Evolutionary conservation across 2,797 vertebrate genomes (phyloP).

Genomic region (Eutrigla gurnardus): DNA sequence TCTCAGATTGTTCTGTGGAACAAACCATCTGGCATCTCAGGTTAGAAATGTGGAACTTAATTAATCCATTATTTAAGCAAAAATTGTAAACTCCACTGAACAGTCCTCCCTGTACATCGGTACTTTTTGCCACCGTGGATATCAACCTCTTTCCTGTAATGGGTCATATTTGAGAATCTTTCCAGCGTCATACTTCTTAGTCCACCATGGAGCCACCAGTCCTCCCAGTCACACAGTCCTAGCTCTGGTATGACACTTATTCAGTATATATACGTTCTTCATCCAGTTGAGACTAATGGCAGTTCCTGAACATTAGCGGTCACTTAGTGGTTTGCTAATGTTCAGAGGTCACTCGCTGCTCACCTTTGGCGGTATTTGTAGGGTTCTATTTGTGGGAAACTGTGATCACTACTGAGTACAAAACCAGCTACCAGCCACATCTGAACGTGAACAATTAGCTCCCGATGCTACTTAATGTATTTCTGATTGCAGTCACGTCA

Average conservation of each 20-base stretch:
- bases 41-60: no score
- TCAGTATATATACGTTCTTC: neutral
- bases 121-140: neutral
- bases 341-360: neutral
- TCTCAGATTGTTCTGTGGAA: no score
- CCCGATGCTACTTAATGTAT: neutral
- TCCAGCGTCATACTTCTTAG: neutral
- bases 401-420: neutral
- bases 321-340: neutral
- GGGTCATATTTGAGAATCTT: neutral
- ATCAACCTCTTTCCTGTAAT: neutral
- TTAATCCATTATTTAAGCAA: conserved; percentile 1
- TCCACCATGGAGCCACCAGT: neutral
- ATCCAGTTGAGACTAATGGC: neutral
- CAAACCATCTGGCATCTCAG: no score
- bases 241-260: neutral
- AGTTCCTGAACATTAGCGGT: neutral
- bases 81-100: neutral
- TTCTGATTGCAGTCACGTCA: neutral
- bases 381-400: neutral
- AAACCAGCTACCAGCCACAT: neutral
- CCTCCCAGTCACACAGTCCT: neutral
- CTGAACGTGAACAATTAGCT: no score
- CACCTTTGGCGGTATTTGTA: neutral
- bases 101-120: neutral